Base-by-base conservation (phyloP, 2,113 vertebrate genomes). In the Triplophysa tibetana region DNA sequence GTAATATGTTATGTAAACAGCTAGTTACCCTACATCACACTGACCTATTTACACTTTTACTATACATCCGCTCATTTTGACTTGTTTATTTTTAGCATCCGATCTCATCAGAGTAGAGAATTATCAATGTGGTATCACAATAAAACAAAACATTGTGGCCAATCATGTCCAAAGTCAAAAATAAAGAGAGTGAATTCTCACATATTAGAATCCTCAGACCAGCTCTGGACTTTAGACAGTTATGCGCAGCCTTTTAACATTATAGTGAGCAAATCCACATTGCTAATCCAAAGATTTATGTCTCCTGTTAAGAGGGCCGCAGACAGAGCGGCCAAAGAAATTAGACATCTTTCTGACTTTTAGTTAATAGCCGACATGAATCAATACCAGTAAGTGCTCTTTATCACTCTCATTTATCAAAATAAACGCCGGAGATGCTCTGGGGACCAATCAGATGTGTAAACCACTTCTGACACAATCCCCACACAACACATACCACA, bases 371-470 rank as follows among this genome's bases (percentile, higher is more conserved):
- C 85, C 80, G 83, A 69, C 84, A 87, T 88, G 89, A 89, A 91
- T 92, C 91, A 90, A 91, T 91, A 89, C 26, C 61, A 82, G 81
- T 85, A 89, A 90, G 85, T 83, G 88, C 84, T 88, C 90, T 85
- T 88, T 88, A 84, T 75, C 82, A 72, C 54, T 48, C 86, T 87
- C 88, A 78, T 91, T 91, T 89, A 86, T 92, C 83, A 88, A 90
- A 90, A 90, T 91, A 90, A 91, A 89, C 89, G 82, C 80, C 10
- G 13, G 24, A 21, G 68, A 68, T 33, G 65, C 89, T 81, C 76
- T 9, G 38, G 87, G 79, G 89, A 86, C 85, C 85, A 86, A 91
- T 90, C 88, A 89, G 86, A 85, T 83, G 70, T 79, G 85, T 84
- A 63, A 89, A 85, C 82, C 75, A 87, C 77, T 87, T 60, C 41